Base-by-base conservation (phyloP, 2,888 invertebrate species). In the Crematogaster levior region DNA sequence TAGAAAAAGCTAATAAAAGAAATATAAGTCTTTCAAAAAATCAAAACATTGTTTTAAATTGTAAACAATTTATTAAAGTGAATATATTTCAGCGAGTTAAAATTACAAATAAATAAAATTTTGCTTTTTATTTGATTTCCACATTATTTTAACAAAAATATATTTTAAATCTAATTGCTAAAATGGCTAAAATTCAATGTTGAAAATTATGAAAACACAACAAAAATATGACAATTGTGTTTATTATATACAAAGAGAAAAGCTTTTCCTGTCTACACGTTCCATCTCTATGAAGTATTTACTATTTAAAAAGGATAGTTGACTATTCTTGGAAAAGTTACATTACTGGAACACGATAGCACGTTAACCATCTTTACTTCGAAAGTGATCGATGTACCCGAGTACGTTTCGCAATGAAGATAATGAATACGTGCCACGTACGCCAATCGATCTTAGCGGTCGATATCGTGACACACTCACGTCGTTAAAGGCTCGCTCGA, bases 381-480 rank as follows among this genome's bases (percentile, higher is more conserved):
- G 48, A 73, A 66, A 79, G 85, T 85, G 90, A 90, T 90, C 87
- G 88, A 90, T 86, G 83, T 53, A 80, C 75, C n/a, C 81, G 65
- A 63, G 60, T 53, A 70, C 60, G 65, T 86, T 85, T 89, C 79
- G 82, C 85, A 85, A 85, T 46, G 53, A 63, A 84, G 75, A 85
- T 86, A 90, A 89, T 83, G 85, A 85, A 80, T 79, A 81, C 72
- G 65, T 75, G 83, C 63, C 82, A 75, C 27, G 58, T 58, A 53
- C 37, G 12, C 58, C 83, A 46, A 87, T 85, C 89, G 84, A 90
- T 85, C 84, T 46, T 37, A 27, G 18, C 58, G 68, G 70, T 84
- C 89, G 84, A 87, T 89, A 81, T 46, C 66, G 68, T 66, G 60
- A 81, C 81, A 81, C 73, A 58, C 48, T 66, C 68, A 24, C 34